phyloP scores from a whole-genome alignment of 2,888 invertebrate species.

The Tortrix viridana region DNA sequence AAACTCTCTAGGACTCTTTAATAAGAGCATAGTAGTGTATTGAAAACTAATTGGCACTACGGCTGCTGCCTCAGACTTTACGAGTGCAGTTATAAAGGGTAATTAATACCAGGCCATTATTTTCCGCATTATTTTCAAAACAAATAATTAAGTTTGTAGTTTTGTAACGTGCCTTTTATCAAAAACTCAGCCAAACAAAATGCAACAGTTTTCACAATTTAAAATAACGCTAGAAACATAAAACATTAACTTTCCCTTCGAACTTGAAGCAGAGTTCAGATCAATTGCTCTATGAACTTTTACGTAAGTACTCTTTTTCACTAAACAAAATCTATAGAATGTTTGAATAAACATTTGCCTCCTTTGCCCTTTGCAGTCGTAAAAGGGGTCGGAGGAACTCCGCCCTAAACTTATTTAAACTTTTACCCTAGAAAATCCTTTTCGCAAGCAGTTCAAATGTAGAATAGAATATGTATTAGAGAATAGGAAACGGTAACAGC shows the following conservation, averaged over 20 bases:
- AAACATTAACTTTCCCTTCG: constrained; percentile 11
- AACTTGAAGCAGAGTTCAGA: constrained; percentile 22
- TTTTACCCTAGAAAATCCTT: constrained; percentile 82
- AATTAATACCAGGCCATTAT: not conserved
- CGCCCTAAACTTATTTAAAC: constrained; percentile 82
- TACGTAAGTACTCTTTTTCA: constrained; percentile 53
- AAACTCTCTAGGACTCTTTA: constrained; percentile 18
- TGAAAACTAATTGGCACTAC: constrained; percentile 27
- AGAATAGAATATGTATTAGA: constrained; percentile 79
- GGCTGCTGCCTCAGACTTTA: constrained; percentile 20
- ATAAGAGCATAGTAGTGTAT: constrained; percentile 23
- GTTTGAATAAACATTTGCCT: constrained; percentile 82
- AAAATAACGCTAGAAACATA: constrained; percentile 6
- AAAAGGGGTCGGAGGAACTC: constrained; percentile 78
- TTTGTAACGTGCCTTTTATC: not conserved
- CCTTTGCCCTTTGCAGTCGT: constrained; percentile 80
- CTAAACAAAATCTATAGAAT: constrained; percentile 76
- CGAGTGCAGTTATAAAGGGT: constrained; percentile 7
- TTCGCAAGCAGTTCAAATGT: constrained; percentile 77
- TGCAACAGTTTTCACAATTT: not conserved
- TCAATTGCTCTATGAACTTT: constrained; percentile 38
- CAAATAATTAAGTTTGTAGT: not conserved
- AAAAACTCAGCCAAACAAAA: not conserved
- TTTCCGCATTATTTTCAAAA: not conserved
- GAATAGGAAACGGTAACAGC: constrained; percentile 60